Evolutionary conservation across 92 coral and sea anemone species (phyloP), one percentile per base, ranked within the genome.

Genomic region (Zoanthus sociatus): DNA sequence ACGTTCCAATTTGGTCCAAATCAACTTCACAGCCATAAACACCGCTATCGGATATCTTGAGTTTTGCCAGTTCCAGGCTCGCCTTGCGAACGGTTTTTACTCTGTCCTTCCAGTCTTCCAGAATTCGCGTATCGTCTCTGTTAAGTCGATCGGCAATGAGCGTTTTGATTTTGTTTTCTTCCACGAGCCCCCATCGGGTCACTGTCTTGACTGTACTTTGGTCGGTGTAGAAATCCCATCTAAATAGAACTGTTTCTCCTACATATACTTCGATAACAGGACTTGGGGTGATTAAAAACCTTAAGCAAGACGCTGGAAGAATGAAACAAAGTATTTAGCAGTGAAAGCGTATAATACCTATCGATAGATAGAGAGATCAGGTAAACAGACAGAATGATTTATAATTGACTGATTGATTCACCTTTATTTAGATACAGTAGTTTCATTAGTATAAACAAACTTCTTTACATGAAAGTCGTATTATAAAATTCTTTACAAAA

Each of bases 151-250:
- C 26, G 3, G 61, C 85, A 12, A 81, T 81, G 53, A 81, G 18
- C 7, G 75, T 81, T 68, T 64, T 45, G 46, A 64, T 81, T 67
- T 46, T 1, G 44, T 81, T 67, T 60, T 81, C 56, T 64, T 81
- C 45, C 7, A 81, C 75, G 21, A 81, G 75, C 9, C 85, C 74
- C 85, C 85, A 81, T 66, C 15, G 76, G n/a, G 76, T 81, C 44
- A 15, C 9, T 17, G 15, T 26, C 55, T 50, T 50, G 14, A 33
- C 6, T 67, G 47, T 44, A 14, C 46, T 68, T 31, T 64, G 55
- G 15, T 81, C 21, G 63, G 76, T 81, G 75, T 45, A 67, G 75
- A 81, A 81, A 11, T 81, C 85, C 85, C 85, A 81, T 20, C 45
- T 48, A 74, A 81, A 46, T 15, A 81, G 13, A 12, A 81, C 45